Conservation (phyloP, 2,797 vertebrate genomes). For the Neosilurus mollespiculum region DNA sequence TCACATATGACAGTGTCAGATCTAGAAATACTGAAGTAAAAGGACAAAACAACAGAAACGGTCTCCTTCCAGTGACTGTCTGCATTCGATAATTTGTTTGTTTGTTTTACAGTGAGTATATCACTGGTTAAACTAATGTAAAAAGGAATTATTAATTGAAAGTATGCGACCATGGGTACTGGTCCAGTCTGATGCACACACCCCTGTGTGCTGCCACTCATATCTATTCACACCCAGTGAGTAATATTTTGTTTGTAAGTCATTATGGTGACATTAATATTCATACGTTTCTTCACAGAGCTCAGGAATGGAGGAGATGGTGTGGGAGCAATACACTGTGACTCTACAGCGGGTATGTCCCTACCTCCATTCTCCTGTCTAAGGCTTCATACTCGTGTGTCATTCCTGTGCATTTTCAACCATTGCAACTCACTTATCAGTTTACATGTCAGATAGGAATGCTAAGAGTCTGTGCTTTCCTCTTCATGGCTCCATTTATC, state of each 20-base stretch:
- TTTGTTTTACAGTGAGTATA: neutral
- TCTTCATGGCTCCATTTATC: conserved; percentile 14
- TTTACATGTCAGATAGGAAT: conserved; percentile 5
- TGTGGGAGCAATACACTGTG: conserved; percentile 95
- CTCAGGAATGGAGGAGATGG: conserved; percentile 88
- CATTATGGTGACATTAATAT: conserved; percentile 30
- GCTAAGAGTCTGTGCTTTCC: conserved; percentile 11
- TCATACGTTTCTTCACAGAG: conserved; percentile 68
- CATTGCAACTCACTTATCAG: conserved; percentile 18
- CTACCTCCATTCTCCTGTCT: neutral
- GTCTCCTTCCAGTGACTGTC: neutral
- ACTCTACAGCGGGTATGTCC: conserved; percentile 87
- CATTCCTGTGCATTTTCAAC: neutral
- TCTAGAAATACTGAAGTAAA: neutral
- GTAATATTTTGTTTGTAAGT: neutral
- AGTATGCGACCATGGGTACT: neutral
- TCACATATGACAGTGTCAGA: neutral
- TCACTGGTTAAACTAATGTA: neutral
- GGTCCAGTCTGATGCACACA: neutral
- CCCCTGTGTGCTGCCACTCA: neutral
- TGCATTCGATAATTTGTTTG: neutral
- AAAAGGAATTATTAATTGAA: neutral
- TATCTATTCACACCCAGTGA: neutral
- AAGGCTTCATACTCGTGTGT: neutral
- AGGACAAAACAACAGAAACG: neutral